Percentiles rank a stretch among this genome's conserved stretches.
Conservation (phyloP, 1,140 invertebrate species). For the Caerostris darwini region DNA sequence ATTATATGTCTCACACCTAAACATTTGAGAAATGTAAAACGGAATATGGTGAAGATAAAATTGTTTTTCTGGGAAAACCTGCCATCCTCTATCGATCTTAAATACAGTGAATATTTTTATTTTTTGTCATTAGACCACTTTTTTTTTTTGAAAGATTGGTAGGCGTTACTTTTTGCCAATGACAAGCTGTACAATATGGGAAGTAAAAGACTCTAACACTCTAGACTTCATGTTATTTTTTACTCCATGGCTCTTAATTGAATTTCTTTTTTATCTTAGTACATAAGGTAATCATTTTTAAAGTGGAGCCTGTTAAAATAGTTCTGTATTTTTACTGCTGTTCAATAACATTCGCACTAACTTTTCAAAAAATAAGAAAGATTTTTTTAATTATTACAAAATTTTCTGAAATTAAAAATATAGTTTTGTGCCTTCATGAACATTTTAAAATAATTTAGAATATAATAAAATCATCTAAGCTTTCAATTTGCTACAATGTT, state of each 20-base stretch:
- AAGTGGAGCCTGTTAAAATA: too few species aligned
- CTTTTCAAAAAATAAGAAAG: too few species aligned
- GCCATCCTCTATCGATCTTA: slow-evolving; percentile 18
- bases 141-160: not conserved
- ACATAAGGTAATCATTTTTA: too few species aligned
- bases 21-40: slow-evolving; percentile 2
- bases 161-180: not conserved
- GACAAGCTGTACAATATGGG: not conserved
- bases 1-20: slow-evolving; percentile 63
- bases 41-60: not conserved
- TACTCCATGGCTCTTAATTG: too few species aligned
- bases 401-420: not conserved
- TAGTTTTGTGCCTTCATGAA: not conserved
- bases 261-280: too few species aligned
- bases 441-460: not conserved
- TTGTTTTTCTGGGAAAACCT: slow-evolving; percentile 15
- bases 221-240: too few species aligned
- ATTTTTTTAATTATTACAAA: too few species aligned
- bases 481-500: too few species aligned
- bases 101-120: not conserved
- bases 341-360: too few species aligned
- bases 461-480: too few species aligned
- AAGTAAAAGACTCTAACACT: too few species aligned
- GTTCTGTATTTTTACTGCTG: too few species aligned
- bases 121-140: not conserved